These are phyloP conservation scores for Cephus rjabovi DNA, from an alignment of 2,888 invertebrate genomes.

Conservation along the genomic window DNA sequence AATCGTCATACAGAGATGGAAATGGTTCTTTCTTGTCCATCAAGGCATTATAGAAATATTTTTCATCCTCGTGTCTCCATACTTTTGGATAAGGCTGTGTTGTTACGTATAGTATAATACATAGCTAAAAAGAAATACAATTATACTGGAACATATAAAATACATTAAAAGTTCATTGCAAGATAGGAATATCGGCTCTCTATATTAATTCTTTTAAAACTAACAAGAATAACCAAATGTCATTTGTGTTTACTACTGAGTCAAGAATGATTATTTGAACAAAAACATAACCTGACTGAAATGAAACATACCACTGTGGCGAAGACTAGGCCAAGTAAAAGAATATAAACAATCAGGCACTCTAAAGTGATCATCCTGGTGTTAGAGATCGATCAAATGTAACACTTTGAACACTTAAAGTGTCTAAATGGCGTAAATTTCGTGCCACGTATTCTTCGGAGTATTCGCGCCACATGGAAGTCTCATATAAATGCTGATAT, in stretches of 20 bases:
- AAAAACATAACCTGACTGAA: not conserved
- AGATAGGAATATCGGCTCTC: not conserved
- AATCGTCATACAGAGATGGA: constrained; percentile 79
- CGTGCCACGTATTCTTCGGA: constrained; percentile 33
- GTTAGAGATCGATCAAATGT: not conserved
- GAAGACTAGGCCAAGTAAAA: constrained; percentile 19
- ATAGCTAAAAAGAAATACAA: constrained; percentile 69
- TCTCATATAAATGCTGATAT: not conserved
- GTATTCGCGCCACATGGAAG: not conserved
- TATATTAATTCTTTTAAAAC: constrained; percentile 2
- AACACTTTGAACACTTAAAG: constrained; percentile 10
- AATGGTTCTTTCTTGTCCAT: constrained; percentile 72
- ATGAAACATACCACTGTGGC: constrained; percentile 30
- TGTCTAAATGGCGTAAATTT: constrained; percentile 14
- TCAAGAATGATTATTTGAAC: not conserved
- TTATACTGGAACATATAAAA: not conserved
- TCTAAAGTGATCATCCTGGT: constrained; percentile 32
- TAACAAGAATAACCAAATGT: not conserved
- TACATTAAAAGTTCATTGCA: not conserved
- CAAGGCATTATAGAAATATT: constrained; percentile 76
- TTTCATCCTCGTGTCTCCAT: constrained; percentile 79
- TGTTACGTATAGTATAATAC: constrained; percentile 71
- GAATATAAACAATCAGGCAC: constrained; percentile 21
- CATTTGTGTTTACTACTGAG: not conserved
- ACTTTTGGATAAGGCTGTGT: constrained; percentile 78